Evolutionary conservation across 2,888 invertebrate genomes (phyloP).

Genomic region (Sicus ferrugineus): DNA sequence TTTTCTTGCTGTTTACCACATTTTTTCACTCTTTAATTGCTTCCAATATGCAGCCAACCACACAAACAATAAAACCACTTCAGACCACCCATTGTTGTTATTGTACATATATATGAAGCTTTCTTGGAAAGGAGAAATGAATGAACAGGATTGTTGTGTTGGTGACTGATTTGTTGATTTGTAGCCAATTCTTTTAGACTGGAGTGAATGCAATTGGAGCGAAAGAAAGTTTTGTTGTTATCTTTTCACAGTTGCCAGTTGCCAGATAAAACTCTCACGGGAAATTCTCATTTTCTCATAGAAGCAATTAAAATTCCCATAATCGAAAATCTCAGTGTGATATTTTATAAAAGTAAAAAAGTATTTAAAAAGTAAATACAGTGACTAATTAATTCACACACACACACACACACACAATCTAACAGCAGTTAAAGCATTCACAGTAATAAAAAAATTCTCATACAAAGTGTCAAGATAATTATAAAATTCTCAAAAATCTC

Average conservation of each 20-base stretch:
- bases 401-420: too few relatives aligned
- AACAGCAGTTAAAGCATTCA: too few relatives aligned
- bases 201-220: slow-evolving; percentile 40
- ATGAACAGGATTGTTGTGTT: slow-evolving; percentile 58
- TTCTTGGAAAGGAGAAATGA: slow-evolving; percentile 54
- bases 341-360: too few relatives aligned
- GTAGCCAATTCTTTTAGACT: slow-evolving; percentile 34
- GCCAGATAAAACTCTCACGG: too few relatives aligned
- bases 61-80: slow-evolving; percentile 7
- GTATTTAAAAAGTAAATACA: too few relatives aligned
- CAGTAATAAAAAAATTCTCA: too few relatives aligned
- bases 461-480: too few relatives aligned
- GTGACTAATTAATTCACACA: too few relatives aligned
- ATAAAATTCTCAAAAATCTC: too few relatives aligned
- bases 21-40: slow-evolving; percentile 7
- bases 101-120: slow-evolving; percentile 43
- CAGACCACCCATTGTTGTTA: slow-evolving; percentile 34
- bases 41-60: slow-evolving; percentile 3
- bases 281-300: too few relatives aligned
- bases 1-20: slow-evolving; percentile 22
- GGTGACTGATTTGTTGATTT: slow-evolving; percentile 45
- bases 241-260: neutral
- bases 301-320: too few relatives aligned
- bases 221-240: slow-evolving; percentile 48
- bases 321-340: too few relatives aligned